These are phyloP conservation scores for Achroia grisella DNA, from an alignment of 1,140 invertebrate genomes.

Conservation along the genomic window DNA sequence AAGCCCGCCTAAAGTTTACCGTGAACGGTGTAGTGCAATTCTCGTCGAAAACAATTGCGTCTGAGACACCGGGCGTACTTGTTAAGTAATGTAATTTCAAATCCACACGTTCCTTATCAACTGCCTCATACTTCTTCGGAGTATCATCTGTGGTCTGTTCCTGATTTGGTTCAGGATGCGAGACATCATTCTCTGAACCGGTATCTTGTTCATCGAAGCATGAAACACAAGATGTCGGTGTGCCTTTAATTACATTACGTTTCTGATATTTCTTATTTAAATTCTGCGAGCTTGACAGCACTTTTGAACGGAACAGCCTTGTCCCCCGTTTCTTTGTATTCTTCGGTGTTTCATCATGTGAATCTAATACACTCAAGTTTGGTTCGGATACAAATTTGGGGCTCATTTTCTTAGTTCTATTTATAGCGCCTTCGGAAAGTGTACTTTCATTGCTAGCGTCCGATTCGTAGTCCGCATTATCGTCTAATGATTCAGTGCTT, in stretches of 20 bases:
- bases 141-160: constrained; percentile 25
- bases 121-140: constrained; percentile 36
- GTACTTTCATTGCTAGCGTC: constrained; percentile 60
- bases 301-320: constrained; percentile 57
- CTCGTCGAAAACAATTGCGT: constrained; percentile 33
- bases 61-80: constrained; percentile 72
- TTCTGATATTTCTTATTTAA: constrained; percentile 60
- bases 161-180: constrained; percentile 12
- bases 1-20: constrained; percentile 76
- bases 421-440: constrained; percentile 53
- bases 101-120: constrained; percentile 24
- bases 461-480: constrained; percentile 49
- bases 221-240: constrained; percentile 55
- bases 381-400: constrained; percentile 70
- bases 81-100: constrained; percentile 68
- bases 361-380: constrained; percentile 55
- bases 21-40: constrained; percentile 61
- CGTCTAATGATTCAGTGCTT: constrained; percentile 48
- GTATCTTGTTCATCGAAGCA: constrained; percentile 58
- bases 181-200: constrained; percentile 31
- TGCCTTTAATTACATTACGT: constrained; percentile 34
- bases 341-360: constrained; percentile 55
- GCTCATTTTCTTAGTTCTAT: constrained; percentile 46
- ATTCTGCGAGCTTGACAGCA: constrained; percentile 36
- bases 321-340: constrained; percentile 47